Evolutionary conservation across 2,797 vertebrate species (phyloP), one percentile per base, ranked within the genome.

Genomic region (Amblyraja radiata): DNA sequence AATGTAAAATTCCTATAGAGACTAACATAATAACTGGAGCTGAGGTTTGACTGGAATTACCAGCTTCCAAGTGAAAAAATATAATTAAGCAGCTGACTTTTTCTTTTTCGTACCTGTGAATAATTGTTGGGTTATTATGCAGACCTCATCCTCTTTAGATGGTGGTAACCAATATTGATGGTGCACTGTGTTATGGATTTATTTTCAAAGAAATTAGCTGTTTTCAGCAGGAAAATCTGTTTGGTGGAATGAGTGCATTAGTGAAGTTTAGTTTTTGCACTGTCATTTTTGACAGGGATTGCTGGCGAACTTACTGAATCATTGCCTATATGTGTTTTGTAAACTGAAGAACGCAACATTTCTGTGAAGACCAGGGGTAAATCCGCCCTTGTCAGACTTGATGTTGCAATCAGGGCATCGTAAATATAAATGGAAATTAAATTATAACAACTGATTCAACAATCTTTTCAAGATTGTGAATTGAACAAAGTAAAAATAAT

Each of bases 391-490:
- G 39, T 13, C 25, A 92, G 46, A 74, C 21, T 58, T 23, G n/a
- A 54, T 54, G 71, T 54, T 92, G 23, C 25, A 76, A 74, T 92
- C 90, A 58, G 11, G 5, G 54, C 25, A 76, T 46, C 5, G n/a
- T 54, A 39, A 92, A 54, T 28, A 71, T 46, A 73, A 74, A 76
- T 92, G 39, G 68, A 76, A 92, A 74, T n/a, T 25, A 76, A 46
- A 28, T 92, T 21, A 54, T 92, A 54, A 14, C n/a, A 76, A 76
- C 7, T n/a, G 73, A 76, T 76, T 74, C 23, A 92, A 32, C 92
- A 54, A 76, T 46, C 71, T 28, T 92, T 92, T 92, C 28, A 92
- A 92, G 25, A 25, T 76, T 28, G 23, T n/a, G 39, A 92, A 92
- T 14, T n/a, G 23, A 46, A 16, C 39, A 54, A n/a, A 92, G 39